phyloP scores from a whole-genome alignment of 2,113 vertebrate species.

The Tychaedon coryphoeus region DNA sequence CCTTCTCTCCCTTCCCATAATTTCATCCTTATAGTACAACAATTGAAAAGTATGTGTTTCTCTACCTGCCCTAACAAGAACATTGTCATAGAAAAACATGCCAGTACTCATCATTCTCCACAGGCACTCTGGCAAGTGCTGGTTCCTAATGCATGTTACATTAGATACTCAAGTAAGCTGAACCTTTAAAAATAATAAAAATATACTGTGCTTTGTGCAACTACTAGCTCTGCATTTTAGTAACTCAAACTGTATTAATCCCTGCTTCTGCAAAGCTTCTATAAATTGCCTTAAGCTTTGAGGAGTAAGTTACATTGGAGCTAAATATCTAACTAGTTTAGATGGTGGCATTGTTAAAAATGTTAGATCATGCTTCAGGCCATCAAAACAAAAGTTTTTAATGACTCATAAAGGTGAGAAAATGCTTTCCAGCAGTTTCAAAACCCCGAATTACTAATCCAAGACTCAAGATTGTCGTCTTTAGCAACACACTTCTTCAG shows the following conservation, averaged over 20 bases:
- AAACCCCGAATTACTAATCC: background rate
- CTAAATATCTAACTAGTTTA: background rate
- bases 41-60: background rate
- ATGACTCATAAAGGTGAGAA: background rate
- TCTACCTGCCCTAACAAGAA: background rate
- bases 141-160: background rate
- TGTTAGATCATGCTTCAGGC: background rate
- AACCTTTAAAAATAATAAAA: background rate
- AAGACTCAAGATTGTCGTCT: background rate
- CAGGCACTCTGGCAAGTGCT: background rate
- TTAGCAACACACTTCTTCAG: background rate
- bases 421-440: slow-evolving; percentile 12
- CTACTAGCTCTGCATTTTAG: background rate
- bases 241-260: background rate
- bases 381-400: background rate
- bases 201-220: background rate
- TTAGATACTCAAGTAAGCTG: background rate
- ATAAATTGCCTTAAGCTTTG: background rate
- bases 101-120: background rate
- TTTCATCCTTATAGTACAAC: background rate
- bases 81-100: background rate
- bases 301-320: background rate
- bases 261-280: background rate
- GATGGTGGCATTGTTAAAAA: slow-evolving; percentile 23
- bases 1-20: background rate